These are phyloP conservation scores for Rhizomys pruinosus DNA, from an alignment of 2,113 vertebrate genomes.

Conservation along the genomic window DNA sequence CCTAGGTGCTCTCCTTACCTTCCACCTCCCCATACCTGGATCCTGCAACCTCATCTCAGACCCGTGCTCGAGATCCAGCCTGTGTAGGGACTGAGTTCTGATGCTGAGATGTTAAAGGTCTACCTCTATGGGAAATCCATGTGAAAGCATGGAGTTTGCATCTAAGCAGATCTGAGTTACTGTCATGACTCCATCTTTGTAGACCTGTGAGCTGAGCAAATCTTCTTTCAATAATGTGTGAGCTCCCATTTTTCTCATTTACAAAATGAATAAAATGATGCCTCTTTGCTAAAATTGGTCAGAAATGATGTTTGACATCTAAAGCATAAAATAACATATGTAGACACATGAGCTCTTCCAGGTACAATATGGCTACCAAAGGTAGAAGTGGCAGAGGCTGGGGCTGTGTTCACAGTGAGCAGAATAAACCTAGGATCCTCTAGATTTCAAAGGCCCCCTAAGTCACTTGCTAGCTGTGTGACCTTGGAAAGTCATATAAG, in stretches of 20 bases:
- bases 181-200: too few relatives aligned
- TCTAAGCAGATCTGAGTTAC: too few relatives aligned
- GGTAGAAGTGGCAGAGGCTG: not conserved
- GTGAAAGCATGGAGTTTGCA: not conserved
- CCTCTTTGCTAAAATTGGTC: not conserved
- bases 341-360: not conserved
- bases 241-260: not conserved
- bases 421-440: not conserved
- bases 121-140: not conserved
- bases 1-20: fast-evolving
- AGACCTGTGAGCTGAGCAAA: not conserved
- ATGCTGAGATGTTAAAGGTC: not conserved
- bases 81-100: not conserved
- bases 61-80: not conserved
- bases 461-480: not conserved
- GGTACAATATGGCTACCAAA: not conserved
- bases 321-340: not conserved
- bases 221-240: not conserved
- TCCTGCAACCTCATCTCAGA: not conserved
- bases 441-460: not conserved
- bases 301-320: not conserved
- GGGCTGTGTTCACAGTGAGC: not conserved
- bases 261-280: not conserved
- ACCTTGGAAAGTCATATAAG: not conserved
- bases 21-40: not conserved